A percentile compares a stretch with the other conserved stretches of the same genome.
phyloP scores from a whole-genome alignment of 2,797 vertebrate genomes.

The Monodelphis domestica region DNA sequence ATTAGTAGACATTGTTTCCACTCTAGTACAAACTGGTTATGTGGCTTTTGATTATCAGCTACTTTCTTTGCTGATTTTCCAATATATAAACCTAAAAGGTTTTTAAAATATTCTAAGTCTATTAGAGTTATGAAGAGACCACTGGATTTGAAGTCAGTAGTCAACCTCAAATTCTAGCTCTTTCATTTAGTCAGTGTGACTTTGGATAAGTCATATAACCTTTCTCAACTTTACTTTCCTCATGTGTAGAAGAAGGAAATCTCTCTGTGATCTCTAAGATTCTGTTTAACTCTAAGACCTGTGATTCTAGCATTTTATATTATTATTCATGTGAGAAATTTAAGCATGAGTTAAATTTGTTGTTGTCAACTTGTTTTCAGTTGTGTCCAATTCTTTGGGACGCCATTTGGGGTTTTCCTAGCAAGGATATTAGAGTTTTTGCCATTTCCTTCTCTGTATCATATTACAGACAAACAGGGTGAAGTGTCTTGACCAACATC shows the following conservation, averaged over 20 bases:
- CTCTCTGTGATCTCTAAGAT: neutral
- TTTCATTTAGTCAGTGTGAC: neutral
- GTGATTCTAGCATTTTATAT: constrained; percentile 15
- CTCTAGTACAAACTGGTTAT: neutral
- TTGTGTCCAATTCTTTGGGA: too few species aligned
- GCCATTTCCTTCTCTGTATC: too few species aligned
- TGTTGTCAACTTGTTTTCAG: too few species aligned
- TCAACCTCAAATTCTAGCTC: neutral
- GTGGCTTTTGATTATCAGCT: neutral
- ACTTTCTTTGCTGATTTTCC: neutral
- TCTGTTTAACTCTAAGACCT: neutral
- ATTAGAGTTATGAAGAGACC: neutral
- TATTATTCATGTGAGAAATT: neutral
- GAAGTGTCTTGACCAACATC: too few species aligned
- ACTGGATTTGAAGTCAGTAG: neutral
- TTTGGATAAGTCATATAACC: neutral
- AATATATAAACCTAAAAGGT: neutral
- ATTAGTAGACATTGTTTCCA: neutral
- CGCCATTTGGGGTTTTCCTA: too few species aligned
- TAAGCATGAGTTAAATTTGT: neutral
- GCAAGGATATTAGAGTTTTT: too few species aligned
- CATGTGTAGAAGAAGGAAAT: constrained; percentile 12
- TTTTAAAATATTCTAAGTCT: neutral
- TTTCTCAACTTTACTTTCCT: neutral
- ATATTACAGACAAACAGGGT: too few species aligned